Base-by-base conservation (phyloP, 1,140 invertebrate genomes). In the Drosophila tani region DNA sequence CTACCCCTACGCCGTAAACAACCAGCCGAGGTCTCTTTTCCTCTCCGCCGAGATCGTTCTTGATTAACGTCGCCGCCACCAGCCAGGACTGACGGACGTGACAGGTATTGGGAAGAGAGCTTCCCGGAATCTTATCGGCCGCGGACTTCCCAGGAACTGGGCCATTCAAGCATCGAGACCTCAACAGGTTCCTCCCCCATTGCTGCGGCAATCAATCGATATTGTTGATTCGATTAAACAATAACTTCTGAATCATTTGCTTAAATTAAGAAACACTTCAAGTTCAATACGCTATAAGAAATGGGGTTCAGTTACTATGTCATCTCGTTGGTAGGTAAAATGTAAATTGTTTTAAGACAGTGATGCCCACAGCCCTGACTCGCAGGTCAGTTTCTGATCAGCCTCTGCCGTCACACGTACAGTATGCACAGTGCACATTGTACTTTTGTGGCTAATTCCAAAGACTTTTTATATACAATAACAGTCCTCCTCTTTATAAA, bases 121-220 rank as follows among this genome's bases (percentile, higher is more conserved):
- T 86, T 67, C 64, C 65, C 32, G 65, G 84, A 87, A 88, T 57
- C 56, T 73, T 83, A 88, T 87, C 83, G 21, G 51, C 58, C 29
- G 64, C 46, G 76, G 81, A 74, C 59, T 87, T 88, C 81, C 76
- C 81, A 70, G 68, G 84, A 87, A 87, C 47, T 80, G 65, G 29
- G 21, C 29, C 45, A 17, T 60, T 29, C 46, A 73, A 43, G 14
- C 53, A 65, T 78, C 35, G 50, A 78, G 59, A 46, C 60, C 55
- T 46, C 53, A 55, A 38, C 46, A 68, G 15, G n/a, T 15, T 41
- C 57, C 17, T 47, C 57, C 17, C 51, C 35, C 45, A 62, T 60
- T 58, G 29, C 12, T 43, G 56, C 29, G 40, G 40, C 62, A 63
- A 14, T 4, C 32, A n/a, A 68, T 78, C 57, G 32, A 51, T 58